Evolutionary conservation across 1,140 invertebrate species (phyloP), one percentile per base, ranked within the genome.

Genomic region (Sinella curviseta): DNA sequence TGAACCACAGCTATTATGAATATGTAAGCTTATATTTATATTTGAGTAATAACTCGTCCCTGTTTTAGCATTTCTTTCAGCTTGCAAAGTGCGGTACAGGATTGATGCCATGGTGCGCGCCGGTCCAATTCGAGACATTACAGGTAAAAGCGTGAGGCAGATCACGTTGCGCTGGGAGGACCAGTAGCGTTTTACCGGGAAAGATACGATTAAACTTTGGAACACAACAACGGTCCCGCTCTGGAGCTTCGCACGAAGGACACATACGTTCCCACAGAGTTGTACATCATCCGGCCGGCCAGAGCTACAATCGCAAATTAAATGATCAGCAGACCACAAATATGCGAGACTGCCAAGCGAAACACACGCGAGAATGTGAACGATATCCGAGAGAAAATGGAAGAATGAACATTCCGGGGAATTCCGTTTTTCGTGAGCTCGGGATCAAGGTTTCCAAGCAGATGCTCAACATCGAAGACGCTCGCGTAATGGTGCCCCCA

Each of bases 301-400:
- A 82, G 28, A 78, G 73, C 33, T 80, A 60, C 39, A 82, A 80
- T 54, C 17, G 81, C 8, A 82, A 82, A 55, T 54, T 82, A 16
- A 60, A 82, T 70, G 81, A 57, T 4, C 35, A 48, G 0, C 81
- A 82, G 57, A 78, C 76, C 1, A 82, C 77, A 0, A 60, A 80
- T 24, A 82, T 82, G 55, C 54, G 77, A 1, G 34, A 73, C 17
- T n/a, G 78, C 81, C 0, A 70, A 67, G 34, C 57, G 67, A 73
- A 57, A 73, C 17, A 78, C 81, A 12, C 12, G 0, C n/a, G 74
- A 77, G 12, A 31, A 78, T 1, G 39, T 79, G 34, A 17, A 26
- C 12, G 39, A 67, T 0, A 80, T 82, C 54, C 12, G 24, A 26
- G 24, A 36, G 31, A 33, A 26, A 36, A 54, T 77, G 76, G 26